Evolutionary conservation across 1,140 invertebrate genomes (phyloP).

Genomic region (Formica exsecta): DNA sequence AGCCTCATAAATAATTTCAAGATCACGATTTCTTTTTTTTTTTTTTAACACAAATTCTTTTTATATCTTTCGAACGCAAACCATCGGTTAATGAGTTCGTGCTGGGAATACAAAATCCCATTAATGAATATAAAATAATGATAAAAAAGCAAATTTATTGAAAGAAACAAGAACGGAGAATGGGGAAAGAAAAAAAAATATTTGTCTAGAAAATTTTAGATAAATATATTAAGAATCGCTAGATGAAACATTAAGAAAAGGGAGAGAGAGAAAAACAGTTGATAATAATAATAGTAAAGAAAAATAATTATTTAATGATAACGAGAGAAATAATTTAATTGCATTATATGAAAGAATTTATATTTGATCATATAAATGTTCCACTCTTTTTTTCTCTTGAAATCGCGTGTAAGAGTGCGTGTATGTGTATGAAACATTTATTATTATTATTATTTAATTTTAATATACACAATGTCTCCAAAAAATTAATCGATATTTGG

Average conservation of each 20-base stretch:
- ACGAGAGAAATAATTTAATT: background rate
- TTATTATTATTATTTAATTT: background rate
- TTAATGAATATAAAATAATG: slow-evolving; percentile 35
- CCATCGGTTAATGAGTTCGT: background rate
- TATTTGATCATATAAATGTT: too few species aligned
- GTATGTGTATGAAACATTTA: too few species aligned
- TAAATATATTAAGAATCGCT: background rate
- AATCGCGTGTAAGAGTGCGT: too few species aligned
- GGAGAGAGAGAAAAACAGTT: background rate
- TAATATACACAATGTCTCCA: background rate
- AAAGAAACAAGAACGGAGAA: background rate
- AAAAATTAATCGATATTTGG: background rate
- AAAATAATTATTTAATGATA: background rate
- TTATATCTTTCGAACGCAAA: background rate
- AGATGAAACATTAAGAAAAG: slow-evolving; percentile 4
- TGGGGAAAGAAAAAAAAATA: background rate
- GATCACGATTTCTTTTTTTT: slow-evolving; percentile 23
- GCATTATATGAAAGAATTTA: too few species aligned
- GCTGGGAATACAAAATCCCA: background rate
- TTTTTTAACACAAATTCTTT: slow-evolving; percentile 21
- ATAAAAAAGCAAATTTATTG: background rate
- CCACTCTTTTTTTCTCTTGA: too few species aligned
- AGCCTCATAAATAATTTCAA: slow-evolving; percentile 41
- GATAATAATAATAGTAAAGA: background rate
- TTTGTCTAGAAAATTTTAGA: background rate